These are phyloP conservation scores for Ericerus pela DNA, from an alignment of 1,140 invertebrate species.

Conservation along the genomic window DNA sequence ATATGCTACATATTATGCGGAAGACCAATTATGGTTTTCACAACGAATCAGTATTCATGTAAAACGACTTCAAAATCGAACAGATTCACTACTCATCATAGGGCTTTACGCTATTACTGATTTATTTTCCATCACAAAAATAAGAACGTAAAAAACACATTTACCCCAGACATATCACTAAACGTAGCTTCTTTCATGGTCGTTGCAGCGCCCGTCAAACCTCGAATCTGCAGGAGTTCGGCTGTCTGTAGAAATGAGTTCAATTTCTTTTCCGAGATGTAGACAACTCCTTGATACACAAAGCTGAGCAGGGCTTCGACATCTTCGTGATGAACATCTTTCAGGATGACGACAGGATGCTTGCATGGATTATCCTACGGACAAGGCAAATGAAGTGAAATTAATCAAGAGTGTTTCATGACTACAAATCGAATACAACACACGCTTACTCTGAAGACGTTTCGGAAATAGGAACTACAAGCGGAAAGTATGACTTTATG, in stretches of 20 bases:
- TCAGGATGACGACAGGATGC: slow-evolving; percentile 71
- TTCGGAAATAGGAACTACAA: slow-evolving; percentile 66
- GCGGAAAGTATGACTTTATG: slow-evolving; percentile 66
- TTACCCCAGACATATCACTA: slow-evolving; percentile 15
- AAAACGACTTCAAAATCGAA: no score
- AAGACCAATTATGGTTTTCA: no score
- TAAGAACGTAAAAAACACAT: neutral
- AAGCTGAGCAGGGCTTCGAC: slow-evolving; percentile 62
- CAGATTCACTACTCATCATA: neutral
- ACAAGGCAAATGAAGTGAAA: neutral
- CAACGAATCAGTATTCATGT: no score
- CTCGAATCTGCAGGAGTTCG: slow-evolving; percentile 73
- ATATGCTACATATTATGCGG: no score
- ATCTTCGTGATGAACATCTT: slow-evolving; percentile 60
- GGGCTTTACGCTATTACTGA: neutral
- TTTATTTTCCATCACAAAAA: neutral
- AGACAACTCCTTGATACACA: slow-evolving; percentile 80
- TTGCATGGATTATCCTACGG: slow-evolving; percentile 65
- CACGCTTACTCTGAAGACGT: slow-evolving; percentile 58
- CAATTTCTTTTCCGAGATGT: slow-evolving; percentile 74
- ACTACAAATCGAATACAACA: neutral
- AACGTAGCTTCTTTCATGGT: slow-evolving; percentile 13
- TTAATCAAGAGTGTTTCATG: neutral
- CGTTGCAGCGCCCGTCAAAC: slow-evolving; percentile 48
- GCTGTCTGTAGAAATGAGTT: slow-evolving; percentile 74